A percentile compares a stretch with the other conserved stretches of the same genome.
These are phyloP conservation scores for Brachyalestes nurse DNA, from an alignment of 2,797 vertebrate species.

Conservation along the genomic window DNA sequence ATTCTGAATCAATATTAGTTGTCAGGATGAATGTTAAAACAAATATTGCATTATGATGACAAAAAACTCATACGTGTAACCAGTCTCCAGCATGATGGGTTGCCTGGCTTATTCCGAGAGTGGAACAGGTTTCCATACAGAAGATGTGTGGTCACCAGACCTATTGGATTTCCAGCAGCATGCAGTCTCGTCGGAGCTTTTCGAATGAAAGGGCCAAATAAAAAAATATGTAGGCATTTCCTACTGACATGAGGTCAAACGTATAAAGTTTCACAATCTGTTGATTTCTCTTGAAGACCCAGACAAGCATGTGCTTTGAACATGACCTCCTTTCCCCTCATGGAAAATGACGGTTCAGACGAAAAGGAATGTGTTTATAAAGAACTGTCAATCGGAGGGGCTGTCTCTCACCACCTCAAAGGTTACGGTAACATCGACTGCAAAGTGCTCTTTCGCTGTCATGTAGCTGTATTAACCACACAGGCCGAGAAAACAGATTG, in stretches of 20 bases:
- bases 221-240: conserved; percentile 43
- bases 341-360: conserved; percentile 48
- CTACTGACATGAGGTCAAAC: conserved; percentile 61
- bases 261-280: conserved; percentile 73
- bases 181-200: conserved; percentile 15
- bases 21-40: background rate
- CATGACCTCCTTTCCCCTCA: conserved; percentile 41
- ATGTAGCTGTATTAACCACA: conserved; percentile 7
- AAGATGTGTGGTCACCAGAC: conserved; percentile 26
- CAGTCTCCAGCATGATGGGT: background rate
- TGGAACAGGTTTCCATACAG: background rate
- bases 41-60: background rate
- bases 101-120: conserved; percentile 9
- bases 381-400: conserved; percentile 40
- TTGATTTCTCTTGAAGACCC: conserved; percentile 48
- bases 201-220: conserved; percentile 41
- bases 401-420: conserved; percentile 32
- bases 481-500: conserved; percentile 12
- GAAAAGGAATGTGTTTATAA: conserved; percentile 50
- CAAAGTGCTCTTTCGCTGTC: conserved; percentile 6
- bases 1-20: background rate
- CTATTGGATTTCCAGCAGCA: conserved; percentile 28
- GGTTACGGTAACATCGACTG: conserved; percentile 25
- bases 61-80: background rate
- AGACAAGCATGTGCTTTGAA: conserved; percentile 49